Evolutionary conservation across 2,113 vertebrate species (phyloP).

Genomic region (Hyperoodon ampullatus): DNA sequence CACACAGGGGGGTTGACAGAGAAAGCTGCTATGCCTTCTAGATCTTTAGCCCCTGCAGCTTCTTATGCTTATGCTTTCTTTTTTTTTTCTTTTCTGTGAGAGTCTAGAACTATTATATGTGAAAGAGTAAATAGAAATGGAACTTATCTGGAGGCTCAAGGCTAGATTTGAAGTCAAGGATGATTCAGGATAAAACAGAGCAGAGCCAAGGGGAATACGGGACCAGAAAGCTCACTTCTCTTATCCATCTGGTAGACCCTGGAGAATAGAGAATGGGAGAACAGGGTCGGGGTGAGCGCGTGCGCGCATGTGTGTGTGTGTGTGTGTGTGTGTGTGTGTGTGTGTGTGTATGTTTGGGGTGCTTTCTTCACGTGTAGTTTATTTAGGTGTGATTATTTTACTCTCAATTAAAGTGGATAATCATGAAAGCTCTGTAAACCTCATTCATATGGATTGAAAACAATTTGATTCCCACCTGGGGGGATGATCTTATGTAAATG

Average conservation of each 20-base stretch:
- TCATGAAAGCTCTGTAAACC: background rate
- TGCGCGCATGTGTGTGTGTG: too few species aligned
- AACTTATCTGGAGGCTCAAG: background rate
- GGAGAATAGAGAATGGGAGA: background rate
- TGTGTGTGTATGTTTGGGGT: background rate
- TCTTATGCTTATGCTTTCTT: background rate
- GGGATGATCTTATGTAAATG: slow-evolving; percentile 30
- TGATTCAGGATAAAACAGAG: background rate
- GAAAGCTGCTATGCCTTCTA: background rate
- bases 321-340: too few species aligned
- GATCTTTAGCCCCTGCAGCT: background rate
- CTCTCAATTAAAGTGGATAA: background rate
- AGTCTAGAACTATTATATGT: background rate
- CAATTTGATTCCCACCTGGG: slow-evolving; percentile 6
- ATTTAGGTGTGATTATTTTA: background rate
- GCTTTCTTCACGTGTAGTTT: background rate
- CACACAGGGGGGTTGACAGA: background rate
- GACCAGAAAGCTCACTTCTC: background rate
- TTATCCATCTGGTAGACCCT: background rate
- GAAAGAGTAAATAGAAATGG: background rate
- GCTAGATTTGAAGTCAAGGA: background rate
- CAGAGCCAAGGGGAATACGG: background rate
- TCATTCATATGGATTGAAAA: slow-evolving; percentile 43
- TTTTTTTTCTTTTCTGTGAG: background rate
- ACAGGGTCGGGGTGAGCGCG: rapidly evolving